A percentile compares a stretch with the other conserved stretches of the same genome.
These are phyloP conservation scores for Caenorhabditis brenneri DNA, from an alignment of 1,140 invertebrate genomes.

Conservation along the genomic window DNA sequence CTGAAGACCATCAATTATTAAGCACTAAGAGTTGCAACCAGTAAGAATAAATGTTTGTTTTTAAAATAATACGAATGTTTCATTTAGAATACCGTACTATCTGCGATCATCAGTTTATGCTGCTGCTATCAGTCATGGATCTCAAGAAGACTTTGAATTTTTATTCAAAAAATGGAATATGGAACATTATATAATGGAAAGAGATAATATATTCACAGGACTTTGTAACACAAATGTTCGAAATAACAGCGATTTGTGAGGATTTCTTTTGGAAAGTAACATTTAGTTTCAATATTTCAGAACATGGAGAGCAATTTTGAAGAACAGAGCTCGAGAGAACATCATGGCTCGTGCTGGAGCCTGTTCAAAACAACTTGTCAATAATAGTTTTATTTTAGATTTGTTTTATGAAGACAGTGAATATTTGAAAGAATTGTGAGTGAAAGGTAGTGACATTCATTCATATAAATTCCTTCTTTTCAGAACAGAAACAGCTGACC, in stretches of 20 bases:
- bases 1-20: not conserved
- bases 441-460: not conserved
- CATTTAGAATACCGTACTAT: not conserved
- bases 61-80: too few relatives aligned
- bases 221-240: not conserved
- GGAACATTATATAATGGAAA: constrained; percentile 12
- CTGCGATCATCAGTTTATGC: not conserved
- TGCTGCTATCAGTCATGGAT: not conserved
- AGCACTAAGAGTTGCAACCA: not conserved
- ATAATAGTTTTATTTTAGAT: not conserved
- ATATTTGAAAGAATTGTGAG: constrained; percentile 6
- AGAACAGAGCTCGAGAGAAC: not conserved
- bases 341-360: not conserved
- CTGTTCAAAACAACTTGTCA: not conserved
- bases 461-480: not conserved
- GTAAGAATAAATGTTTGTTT: not conserved
- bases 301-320: not conserved
- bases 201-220: not conserved
- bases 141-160: constrained; percentile 6
- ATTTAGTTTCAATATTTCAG: not conserved
- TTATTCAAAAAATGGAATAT: constrained; percentile 1
- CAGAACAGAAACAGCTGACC: not conserved
- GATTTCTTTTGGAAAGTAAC: not conserved
- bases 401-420: not conserved
- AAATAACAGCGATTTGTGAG: not conserved